Evolutionary conservation across 2,113 vertebrate species (phyloP).

Genomic region (Nibea coibor): DNA sequence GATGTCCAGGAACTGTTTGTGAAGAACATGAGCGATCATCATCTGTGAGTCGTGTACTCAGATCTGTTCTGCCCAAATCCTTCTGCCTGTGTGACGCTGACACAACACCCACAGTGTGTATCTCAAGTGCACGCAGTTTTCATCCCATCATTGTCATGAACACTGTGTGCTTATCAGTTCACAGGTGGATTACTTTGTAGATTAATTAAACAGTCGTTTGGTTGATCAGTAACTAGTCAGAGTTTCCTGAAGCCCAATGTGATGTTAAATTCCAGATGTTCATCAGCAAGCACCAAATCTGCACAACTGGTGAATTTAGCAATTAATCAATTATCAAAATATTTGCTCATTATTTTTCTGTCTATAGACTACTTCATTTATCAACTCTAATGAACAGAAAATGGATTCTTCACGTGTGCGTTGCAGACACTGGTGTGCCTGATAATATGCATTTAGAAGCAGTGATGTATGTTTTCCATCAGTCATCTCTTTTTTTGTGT

Average conservation of each 20-base stretch:
- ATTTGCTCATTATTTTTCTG: background rate
- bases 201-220: background rate
- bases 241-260: background rate
- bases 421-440: background rate
- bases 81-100: background rate
- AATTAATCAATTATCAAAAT: background rate
- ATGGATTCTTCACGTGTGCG: background rate
- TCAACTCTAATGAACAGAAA: background rate
- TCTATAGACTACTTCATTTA: too few species aligned
- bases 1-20: slow-evolving; percentile 7
- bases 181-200: background rate
- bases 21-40: background rate
- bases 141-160: too few species aligned
- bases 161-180: background rate
- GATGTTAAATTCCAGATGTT: background rate
- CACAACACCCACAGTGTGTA: too few species aligned
- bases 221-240: background rate
- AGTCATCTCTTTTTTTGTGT: background rate
- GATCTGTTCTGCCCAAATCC: background rate
- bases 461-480: background rate
- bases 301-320: background rate
- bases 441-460: background rate
- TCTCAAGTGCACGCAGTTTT: background rate
- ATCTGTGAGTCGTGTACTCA: background rate
- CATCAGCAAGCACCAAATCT: background rate